Evolutionary conservation across 2,797 vertebrate genomes (phyloP), one percentile per base, ranked within the genome.

Genomic region (Malurus splendens): DNA sequence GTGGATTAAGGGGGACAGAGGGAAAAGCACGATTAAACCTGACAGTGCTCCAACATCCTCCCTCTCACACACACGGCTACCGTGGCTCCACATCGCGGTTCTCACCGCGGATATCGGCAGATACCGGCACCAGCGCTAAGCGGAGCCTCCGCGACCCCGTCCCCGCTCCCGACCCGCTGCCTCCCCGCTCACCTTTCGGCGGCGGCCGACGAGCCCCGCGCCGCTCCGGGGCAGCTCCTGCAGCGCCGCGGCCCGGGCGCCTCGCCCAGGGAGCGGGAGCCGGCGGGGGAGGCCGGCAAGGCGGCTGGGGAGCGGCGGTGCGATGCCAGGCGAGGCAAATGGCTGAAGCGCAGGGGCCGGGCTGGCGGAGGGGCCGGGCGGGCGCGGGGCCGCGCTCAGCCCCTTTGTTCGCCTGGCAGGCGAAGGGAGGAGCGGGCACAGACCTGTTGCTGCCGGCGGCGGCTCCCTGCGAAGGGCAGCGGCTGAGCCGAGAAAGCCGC

Each of bases 331-430:
- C 57, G 47, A 65, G 14, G 76, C 76, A 84, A 93, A 90, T 85
- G 88, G 91, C 91, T 71, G 89, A 39, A 62, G 59, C 39, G 77
- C 57, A 4, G 77, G 85, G 88, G 71, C 80, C 36, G 75, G 87
- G 76, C 75, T 66, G 84, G 36, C 48, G 79, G 51, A 67, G 67
- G 56, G 64, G 61, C 61, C 30, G 42, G 76, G 54, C 64, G 72
- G 65, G 45, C 72, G 66, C 88, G 61, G 83, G 56, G 86, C 67
- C 42, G 87, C 83, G 48, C 59, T 86, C 86, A 32, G 64, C 82
- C 64, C 73, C 82, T 91, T 93, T 93, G 92, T 93, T 89, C 68
- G 77, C 59, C 89, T 10, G 82, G 45, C 23, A 9, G 44, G 44
- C 44, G 25, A 30, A 54, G 75, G 61, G 33, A 50, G 61, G 42